A percentile compares a stretch with the other conserved stretches of the same genome.
phyloP scores from a whole-genome alignment of 2,888 invertebrate species.

The Protophormia terraenovae region DNA sequence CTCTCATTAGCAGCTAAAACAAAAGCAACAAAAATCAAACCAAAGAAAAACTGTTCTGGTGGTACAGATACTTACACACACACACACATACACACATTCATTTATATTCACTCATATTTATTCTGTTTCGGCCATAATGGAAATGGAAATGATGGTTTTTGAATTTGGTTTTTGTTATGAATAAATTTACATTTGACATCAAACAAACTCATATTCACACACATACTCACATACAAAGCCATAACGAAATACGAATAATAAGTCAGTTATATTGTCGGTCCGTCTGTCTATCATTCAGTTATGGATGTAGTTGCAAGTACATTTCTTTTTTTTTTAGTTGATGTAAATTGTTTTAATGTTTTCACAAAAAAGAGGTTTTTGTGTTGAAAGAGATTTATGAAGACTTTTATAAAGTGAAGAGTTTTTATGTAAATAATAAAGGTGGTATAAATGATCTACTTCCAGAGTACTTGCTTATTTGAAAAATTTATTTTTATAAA shows the following conservation, averaged over 20 bases:
- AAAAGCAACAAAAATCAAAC: conserved; percentile 14
- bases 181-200: conserved; percentile 65
- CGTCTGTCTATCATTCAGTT: neutral
- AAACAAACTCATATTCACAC: no score
- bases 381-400: conserved; percentile 43
- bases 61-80: conserved; percentile 36
- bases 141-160: conserved; percentile 55
- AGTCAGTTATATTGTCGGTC: conserved; percentile 51
- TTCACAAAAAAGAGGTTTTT: neutral
- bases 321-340: neutral
- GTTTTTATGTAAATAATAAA: conserved; percentile 3
- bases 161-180: conserved; percentile 53
- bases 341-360: conserved; percentile 18
- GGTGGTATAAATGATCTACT: conserved; percentile 10
- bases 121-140: conserved; percentile 51
- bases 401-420: conserved; percentile 21
- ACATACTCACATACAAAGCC: neutral
- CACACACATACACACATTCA: no score
- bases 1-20: conserved; percentile 67
- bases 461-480: no score
- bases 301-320: conserved; percentile 29
- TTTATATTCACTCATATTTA: neutral
- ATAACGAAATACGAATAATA: conserved; percentile 23
- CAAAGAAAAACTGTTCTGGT: conserved; percentile 25
- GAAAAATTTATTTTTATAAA: no score